Percentiles rank a stretch among this genome's conserved stretches.
Evolutionary conservation across 2,888 invertebrate species (phyloP).

Genomic region (Caenorhabditis doughertyi): DNA sequence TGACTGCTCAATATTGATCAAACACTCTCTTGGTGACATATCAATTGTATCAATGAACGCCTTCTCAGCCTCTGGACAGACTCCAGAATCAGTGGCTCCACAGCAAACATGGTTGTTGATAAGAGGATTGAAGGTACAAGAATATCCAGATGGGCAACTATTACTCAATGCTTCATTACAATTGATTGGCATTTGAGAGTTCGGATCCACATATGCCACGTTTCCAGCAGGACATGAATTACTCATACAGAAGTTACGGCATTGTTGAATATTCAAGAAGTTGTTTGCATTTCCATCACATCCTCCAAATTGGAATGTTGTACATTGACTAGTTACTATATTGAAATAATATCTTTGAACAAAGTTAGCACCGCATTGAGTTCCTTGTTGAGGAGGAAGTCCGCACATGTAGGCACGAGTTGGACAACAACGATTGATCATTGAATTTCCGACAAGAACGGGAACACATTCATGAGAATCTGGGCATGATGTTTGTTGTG

Average conservation of each 20-base stretch:
- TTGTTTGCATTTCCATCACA: conserved; percentile 79
- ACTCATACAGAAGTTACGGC: conserved; percentile 74
- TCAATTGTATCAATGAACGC: conserved; percentile 77
- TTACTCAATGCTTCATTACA: conserved; percentile 75
- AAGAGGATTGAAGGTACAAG: conserved; percentile 72
- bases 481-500: conserved; percentile 63
- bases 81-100: conserved; percentile 76
- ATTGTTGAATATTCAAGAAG: conserved; percentile 75
- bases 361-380: conserved; percentile 65
- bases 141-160: conserved; percentile 70
- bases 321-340: conserved; percentile 78
- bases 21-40: conserved; percentile 73
- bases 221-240: conserved; percentile 75
- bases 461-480: conserved; percentile 75
- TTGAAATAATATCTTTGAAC: conserved; percentile 78
- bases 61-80: conserved; percentile 77
- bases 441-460: conserved; percentile 68
- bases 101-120: conserved; percentile 77
- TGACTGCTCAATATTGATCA: conserved; percentile 72
- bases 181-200: conserved; percentile 73
- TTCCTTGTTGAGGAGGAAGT: conserved; percentile 75
- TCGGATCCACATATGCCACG: conserved; percentile 76
- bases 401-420: conserved; percentile 75
- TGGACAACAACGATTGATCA: conserved; percentile 75
- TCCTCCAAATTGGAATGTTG: conserved; percentile 77